Percentiles rank a stretch among this genome's conserved stretches.
These are phyloP conservation scores for Liposcelis brunnea DNA, from an alignment of 2,888 invertebrate species.

Conservation along the genomic window DNA sequence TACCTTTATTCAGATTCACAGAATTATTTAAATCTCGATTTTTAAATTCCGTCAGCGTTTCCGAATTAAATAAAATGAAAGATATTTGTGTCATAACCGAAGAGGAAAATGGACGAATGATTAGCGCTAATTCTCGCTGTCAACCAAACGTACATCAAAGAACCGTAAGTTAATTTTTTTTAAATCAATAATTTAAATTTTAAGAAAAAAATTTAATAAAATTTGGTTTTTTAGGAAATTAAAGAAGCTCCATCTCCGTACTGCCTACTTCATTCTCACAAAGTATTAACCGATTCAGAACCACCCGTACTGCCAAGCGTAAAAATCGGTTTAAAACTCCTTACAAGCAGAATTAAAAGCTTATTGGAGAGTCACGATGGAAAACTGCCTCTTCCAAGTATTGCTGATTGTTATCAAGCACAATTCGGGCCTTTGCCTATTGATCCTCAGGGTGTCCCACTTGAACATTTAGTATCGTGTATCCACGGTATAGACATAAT, in stretches of 20 bases:
- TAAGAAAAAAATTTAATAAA: too few relatives aligned
- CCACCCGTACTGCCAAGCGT: conserved; percentile 44
- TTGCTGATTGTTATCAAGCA: conserved; percentile 63
- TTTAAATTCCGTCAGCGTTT: conserved; percentile 53
- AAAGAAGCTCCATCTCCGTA: not conserved
- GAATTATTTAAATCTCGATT: conserved; percentile 69
- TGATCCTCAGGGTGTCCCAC: conserved; percentile 58
- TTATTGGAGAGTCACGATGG: conserved; percentile 60
- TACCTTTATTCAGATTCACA: conserved; percentile 66
- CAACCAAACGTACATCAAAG: too few relatives aligned
- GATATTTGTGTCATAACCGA: conserved; percentile 64
- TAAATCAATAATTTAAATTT: too few relatives aligned
- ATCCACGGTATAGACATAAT: conserved; percentile 50
- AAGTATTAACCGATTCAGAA: conserved; percentile 24
- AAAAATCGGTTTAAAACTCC: conserved; percentile 36
- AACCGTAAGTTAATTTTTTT: too few relatives aligned
- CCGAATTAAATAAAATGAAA: conserved; percentile 53
- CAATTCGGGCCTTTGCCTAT: conserved; percentile 44
- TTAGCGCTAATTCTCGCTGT: conserved; percentile 35
- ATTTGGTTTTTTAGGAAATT: too few relatives aligned
- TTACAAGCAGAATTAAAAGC: conserved; percentile 45
- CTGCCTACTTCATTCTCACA: conserved; percentile 2
- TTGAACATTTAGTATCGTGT: conserved; percentile 80
- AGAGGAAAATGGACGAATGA: conserved; percentile 48
- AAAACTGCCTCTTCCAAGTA: conserved; percentile 58